A percentile compares a stretch with the other conserved stretches of the same genome.
Conservation (phyloP, 2,888 invertebrate species). For the Heliconius sara region DNA sequence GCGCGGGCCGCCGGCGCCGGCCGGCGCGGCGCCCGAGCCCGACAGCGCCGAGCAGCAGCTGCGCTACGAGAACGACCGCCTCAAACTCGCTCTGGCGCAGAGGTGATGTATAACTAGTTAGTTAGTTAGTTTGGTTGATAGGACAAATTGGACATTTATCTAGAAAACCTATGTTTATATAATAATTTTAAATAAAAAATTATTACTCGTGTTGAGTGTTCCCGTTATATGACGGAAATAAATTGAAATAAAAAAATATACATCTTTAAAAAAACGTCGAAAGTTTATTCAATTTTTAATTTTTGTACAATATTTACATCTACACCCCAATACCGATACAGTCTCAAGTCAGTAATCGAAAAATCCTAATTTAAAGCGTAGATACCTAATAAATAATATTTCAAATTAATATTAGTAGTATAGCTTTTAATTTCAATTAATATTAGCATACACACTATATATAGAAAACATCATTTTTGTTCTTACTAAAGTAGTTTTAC, state of each 20-base stretch:
- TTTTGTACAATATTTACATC: conserved; percentile 73
- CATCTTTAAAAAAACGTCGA: conserved; percentile 39
- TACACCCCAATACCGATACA: conserved; percentile 51
- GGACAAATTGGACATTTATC: too few relatives aligned
- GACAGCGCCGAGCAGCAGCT: conserved; percentile 87
- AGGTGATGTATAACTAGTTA: conserved; percentile 85
- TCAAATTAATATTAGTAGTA: not conserved
- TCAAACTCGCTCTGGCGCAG: conserved; percentile 95
- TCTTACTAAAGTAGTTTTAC: too few relatives aligned
- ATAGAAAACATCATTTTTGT: too few relatives aligned
- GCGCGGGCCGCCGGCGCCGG: conserved; percentile 57
- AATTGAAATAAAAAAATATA: conserved; percentile 6
- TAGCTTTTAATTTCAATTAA: too few relatives aligned
- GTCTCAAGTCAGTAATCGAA: conserved; percentile 48
- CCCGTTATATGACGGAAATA: too few relatives aligned
- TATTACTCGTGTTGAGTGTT: too few relatives aligned
- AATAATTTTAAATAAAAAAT: too few relatives aligned
- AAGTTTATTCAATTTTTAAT: conserved; percentile 61
- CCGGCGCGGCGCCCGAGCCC: conserved; percentile 50
- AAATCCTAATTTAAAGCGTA: conserved; percentile 42
- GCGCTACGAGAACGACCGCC: conserved; percentile 97
- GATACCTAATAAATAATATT: conserved; percentile 44
- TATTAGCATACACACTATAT: too few relatives aligned
- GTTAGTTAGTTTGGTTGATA: too few relatives aligned
- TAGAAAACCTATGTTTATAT: too few relatives aligned